A percentile compares a stretch with the other conserved stretches of the same genome.
phyloP scores from a whole-genome alignment of 2,888 invertebrate species.

The Pristionchus mayeri region DNA sequence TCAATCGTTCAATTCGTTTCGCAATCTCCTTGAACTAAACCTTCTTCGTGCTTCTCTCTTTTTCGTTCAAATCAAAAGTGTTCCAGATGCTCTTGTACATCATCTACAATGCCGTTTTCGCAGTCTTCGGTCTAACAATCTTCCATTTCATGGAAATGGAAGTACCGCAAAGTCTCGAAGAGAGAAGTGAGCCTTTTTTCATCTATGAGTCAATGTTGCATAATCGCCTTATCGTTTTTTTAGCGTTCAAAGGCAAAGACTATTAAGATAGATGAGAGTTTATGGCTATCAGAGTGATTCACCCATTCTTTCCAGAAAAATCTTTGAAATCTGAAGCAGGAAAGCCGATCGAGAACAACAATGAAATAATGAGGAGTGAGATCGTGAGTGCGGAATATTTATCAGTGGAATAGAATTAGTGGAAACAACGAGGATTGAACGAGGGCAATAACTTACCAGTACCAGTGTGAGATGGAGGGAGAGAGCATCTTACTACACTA shows the following conservation, averaged over 20 bases:
- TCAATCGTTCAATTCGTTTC: background rate
- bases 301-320: background rate
- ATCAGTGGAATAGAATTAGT: constrained; percentile 6
- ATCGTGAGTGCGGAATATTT: constrained; percentile 16
- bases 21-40: background rate
- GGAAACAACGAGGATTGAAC: constrained; percentile 16
- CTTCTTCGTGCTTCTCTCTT: background rate
- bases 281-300: background rate
- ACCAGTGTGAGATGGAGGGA: background rate
- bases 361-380: background rate
- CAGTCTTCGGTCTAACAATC: constrained; percentile 6
- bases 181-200: constrained; percentile 12
- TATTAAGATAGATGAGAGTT: background rate
- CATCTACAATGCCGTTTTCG: constrained; percentile 36
- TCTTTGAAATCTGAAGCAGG: background rate
- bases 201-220: background rate
- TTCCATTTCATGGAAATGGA: constrained; percentile 26
- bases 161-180: background rate
- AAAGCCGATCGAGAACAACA: background rate
- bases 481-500: constrained; percentile 7
- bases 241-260: background rate
- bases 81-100: constrained; percentile 46
- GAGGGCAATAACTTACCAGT: constrained; percentile 26
- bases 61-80: background rate
- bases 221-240: too few relatives aligned